A percentile compares a stretch with the other conserved stretches of the same genome.
Conservation (phyloP, 2,797 vertebrate species). For the Acanthis flammea region DNA sequence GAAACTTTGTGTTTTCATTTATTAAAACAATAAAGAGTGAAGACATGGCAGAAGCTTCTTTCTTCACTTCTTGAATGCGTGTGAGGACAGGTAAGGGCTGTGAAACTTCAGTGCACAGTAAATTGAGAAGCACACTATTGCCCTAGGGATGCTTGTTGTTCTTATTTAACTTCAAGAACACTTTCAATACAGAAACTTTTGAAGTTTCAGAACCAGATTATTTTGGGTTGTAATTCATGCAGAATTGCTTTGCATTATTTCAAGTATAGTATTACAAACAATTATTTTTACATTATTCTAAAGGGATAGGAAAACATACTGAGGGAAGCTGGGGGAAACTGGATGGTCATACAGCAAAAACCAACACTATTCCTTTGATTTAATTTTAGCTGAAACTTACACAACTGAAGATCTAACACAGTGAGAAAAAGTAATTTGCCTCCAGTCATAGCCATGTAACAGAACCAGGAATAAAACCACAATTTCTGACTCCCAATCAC, state of each 20-base stretch:
- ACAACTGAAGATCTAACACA: background rate
- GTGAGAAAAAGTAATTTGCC: slow-evolving; percentile 12
- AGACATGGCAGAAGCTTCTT: background rate
- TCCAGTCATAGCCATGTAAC: background rate
- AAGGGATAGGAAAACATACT: background rate
- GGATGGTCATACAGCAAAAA: background rate
- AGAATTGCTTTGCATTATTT: background rate
- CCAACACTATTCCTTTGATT: background rate
- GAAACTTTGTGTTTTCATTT: background rate
- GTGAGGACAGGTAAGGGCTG: background rate
- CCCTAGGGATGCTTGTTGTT: background rate
- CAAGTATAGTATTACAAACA: background rate
- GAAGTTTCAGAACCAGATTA: background rate
- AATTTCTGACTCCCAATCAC: background rate
- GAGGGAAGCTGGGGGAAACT: background rate
- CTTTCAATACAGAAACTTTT: background rate
- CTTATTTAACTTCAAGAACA: background rate
- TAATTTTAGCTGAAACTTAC: background rate
- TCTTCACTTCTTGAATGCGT: background rate
- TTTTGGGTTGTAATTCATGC: background rate
- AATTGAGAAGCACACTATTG: background rate
- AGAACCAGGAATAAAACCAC: slow-evolving; percentile 14
- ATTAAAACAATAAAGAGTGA: background rate
- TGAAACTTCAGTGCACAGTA: background rate
- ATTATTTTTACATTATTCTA: background rate